Evolutionary conservation across 2,888 invertebrate species (phyloP), one percentile per base, ranked within the genome.

Genomic region (Drosophila merina): DNA sequence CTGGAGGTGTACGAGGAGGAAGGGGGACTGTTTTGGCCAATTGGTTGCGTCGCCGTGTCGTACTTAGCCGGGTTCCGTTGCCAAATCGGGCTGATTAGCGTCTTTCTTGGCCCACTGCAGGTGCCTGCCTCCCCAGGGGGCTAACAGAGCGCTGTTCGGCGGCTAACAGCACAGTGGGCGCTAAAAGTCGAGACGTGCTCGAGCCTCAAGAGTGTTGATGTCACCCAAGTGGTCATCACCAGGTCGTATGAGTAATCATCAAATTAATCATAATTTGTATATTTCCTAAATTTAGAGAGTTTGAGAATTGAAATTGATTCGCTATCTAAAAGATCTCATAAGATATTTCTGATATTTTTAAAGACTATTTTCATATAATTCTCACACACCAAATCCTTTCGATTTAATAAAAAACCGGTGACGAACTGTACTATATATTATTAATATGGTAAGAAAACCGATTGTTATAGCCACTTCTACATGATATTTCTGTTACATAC

Each of bases 21-120:
- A 6, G 8, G 20, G 8, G 20, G 8, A 9, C 8, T 9, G 49
- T 38, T 57, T 52, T 50, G 67, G 67, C 66, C 51, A 40, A 67
- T 67, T 52, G 67, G 26, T 45, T 8, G 54, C 31, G 55, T 42
- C 42, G 54, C 20, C 40, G 31, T 48, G 9, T 44, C 44, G 44
- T 25, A 44, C 57, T 57, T 40, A 30, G 68, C 67, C 68, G 40
- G 38, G 33, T 58, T 58, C 57, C 48, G 57, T 66, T 66, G 67
- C 67, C 68, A 68, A 68, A 67, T 67, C 58, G 52, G 48, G 38
- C 33, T 57, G 67, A 67, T 67, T 67, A 67, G 63, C 66, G 36
- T 51, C 28, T 7, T 50, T 51, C 60, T 63, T 63, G 63, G 63
- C 59, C 47, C 60, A 40, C 60, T 36, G 63, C 63, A 63, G 50